Percentiles rank a stretch among this genome's conserved stretches.
These are phyloP conservation scores for Acanthiza pusilla DNA, from an alignment of 2,797 vertebrate species.

Conservation along the genomic window DNA sequence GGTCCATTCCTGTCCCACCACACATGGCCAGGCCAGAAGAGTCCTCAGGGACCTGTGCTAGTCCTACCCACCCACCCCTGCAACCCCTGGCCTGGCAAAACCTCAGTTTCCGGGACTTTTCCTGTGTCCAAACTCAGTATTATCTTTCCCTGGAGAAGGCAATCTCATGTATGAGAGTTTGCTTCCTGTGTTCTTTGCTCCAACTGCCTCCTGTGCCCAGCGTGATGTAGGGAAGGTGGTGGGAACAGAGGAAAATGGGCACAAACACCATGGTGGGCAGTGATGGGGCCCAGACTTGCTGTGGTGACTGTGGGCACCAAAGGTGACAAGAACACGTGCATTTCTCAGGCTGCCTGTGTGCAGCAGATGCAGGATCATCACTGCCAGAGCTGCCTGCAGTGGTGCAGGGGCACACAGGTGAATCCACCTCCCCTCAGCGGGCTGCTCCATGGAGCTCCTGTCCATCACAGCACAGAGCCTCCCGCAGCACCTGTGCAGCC, in stretches of 20 bases:
- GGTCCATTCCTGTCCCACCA: neutral
- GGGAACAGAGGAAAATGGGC: neutral
- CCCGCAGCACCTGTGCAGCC: neutral
- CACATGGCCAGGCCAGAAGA: neutral
- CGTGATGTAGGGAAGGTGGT: fast-evolving
- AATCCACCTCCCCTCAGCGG: neutral
- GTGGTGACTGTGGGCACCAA: neutral
- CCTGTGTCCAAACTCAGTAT: neutral
- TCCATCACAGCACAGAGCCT: neutral
- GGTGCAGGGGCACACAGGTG: neutral
- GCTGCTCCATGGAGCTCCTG: neutral
- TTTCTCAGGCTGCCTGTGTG: neutral
- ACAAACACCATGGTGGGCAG: fast-evolving
- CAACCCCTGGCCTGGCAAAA: neutral
- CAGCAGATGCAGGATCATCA: neutral
- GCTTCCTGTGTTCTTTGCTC: neutral
- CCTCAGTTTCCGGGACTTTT: neutral
- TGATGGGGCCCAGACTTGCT: neutral
- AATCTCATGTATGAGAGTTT: neutral
- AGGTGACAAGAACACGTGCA: fast-evolving
- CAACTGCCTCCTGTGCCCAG: neutral
- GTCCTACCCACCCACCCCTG: neutral
- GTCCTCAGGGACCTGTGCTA: neutral
- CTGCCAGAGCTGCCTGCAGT: neutral
- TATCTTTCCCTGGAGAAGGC: neutral